Evolutionary conservation across 2,888 invertebrate species (phyloP).

Genomic region (Drosophila yooni): DNA sequence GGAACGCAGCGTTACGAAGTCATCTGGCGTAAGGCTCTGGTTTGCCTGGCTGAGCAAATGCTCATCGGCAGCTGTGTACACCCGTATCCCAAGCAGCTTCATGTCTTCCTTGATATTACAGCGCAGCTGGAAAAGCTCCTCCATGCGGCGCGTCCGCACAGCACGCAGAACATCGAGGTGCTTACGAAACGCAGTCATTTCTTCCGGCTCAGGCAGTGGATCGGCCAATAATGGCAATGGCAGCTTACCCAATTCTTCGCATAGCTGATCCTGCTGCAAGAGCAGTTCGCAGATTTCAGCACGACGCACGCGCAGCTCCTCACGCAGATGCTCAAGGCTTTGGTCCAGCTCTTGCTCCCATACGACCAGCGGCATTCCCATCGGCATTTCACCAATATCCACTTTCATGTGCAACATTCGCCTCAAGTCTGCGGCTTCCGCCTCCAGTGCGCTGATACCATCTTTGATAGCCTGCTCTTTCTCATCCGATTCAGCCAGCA

Average conservation of each 20-base stretch:
- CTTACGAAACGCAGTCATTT: conserved; percentile 87
- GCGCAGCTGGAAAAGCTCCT: conserved; percentile 82
- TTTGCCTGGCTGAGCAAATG: conserved; percentile 85
- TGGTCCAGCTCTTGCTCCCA: conserved; percentile 87
- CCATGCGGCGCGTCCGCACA: conserved; percentile 87
- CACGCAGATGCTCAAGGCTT: conserved; percentile 87
- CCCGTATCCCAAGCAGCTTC: conserved; percentile 81
- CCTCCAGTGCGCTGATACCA: conserved; percentile 85
- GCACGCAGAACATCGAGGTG: conserved; percentile 87
- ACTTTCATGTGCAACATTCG: conserved; percentile 78
- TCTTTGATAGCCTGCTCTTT: conserved; percentile 86
- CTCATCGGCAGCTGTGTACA: conserved; percentile 76
- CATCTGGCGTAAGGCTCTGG: conserved; percentile 87
- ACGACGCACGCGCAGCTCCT: conserved; percentile 86
- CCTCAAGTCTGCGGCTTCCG: conserved; percentile 77
- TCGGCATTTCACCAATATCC: conserved; percentile 64
- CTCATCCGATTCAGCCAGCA: conserved; percentile 87
- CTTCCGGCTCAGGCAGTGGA: conserved; percentile 87
- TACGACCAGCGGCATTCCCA: conserved; percentile 84
- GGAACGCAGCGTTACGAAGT: conserved; percentile 87
- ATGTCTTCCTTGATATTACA: conserved; percentile 83
- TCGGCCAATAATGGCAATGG: conserved; percentile 79
- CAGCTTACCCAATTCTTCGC: conserved; percentile 81
- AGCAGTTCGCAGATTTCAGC: conserved; percentile 84
- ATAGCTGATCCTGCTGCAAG: conserved; percentile 85